Evolutionary conservation across 2,113 vertebrate species (phyloP).

Genomic region (Bubo blakistoni): DNA sequence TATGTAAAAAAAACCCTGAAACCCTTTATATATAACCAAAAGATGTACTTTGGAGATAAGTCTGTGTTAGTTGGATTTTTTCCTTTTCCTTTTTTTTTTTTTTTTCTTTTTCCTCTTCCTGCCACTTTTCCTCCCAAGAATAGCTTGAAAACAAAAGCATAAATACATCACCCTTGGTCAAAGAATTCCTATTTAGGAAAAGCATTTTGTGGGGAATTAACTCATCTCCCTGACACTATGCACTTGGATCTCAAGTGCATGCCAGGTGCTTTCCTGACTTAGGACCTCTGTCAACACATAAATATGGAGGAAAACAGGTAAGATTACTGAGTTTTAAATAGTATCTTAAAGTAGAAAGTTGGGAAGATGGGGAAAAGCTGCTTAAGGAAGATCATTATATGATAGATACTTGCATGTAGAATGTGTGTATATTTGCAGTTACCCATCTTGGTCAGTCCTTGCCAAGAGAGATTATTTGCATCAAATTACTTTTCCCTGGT

Average conservation of each 20-base stretch:
- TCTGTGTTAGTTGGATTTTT: not conserved
- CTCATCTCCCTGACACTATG: not conserved
- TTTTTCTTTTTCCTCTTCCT: not conserved
- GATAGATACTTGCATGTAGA: not conserved
- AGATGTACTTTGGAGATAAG: not conserved
- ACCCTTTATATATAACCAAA: not conserved
- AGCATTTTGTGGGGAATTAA: not conserved
- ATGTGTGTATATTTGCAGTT: not conserved
- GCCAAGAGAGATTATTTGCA: not conserved
- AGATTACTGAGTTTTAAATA: not conserved
- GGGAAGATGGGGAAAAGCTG: not conserved
- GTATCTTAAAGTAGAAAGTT: not conserved
- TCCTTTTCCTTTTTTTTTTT: not conserved
- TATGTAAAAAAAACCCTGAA: not conserved
- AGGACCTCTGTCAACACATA: not conserved
- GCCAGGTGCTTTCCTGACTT: not conserved
- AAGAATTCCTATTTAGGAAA: not conserved
- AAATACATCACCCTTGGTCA: not conserved
- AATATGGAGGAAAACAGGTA: not conserved
- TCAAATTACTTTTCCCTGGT: not conserved
- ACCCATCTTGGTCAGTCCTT: not conserved
- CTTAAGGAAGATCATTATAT: not conserved
- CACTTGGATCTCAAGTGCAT: not conserved
- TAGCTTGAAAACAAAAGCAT: not conserved
- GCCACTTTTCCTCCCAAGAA: not conserved